Conservation (phyloP, 2,797 vertebrate species). For the Catostomus latipinnis region DNA sequence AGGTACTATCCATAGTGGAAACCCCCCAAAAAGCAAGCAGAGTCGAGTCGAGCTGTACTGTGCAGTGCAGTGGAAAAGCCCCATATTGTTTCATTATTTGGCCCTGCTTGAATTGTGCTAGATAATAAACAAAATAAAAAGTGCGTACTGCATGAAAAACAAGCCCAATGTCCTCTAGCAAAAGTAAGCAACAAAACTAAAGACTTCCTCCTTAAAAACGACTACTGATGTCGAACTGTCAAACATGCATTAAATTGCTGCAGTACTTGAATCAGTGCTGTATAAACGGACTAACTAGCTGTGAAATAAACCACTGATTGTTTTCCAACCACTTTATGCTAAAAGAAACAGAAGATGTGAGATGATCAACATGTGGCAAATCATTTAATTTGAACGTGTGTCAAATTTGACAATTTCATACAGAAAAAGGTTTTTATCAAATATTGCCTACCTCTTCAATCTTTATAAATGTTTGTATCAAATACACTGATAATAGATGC, state of each 20-base stretch:
- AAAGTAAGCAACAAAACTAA: constrained; percentile 20
- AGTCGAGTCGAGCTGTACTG: too few species aligned
- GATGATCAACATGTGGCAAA: constrained; percentile 6
- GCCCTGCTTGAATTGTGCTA: neutral
- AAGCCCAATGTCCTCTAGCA: constrained; percentile 12
- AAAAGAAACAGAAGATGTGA: constrained; percentile 20
- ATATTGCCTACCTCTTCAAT: too few species aligned
- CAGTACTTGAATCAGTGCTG: constrained; percentile 26
- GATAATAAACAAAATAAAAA: constrained; percentile 15
- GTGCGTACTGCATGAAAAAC: neutral
- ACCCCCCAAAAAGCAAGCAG: too few species aligned
- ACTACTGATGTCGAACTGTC: constrained; percentile 6
- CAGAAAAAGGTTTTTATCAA: too few species aligned
- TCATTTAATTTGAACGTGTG: constrained; percentile 14
- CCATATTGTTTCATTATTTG: constrained; percentile 6
- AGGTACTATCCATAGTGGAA: too few species aligned
- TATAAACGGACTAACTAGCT: constrained; percentile 27
- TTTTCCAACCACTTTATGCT: constrained; percentile 24
- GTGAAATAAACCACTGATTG: constrained; percentile 35
- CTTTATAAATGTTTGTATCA: too few species aligned
- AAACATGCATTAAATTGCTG: constrained; percentile 33
- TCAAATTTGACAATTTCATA: neutral
- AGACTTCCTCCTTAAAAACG: neutral
- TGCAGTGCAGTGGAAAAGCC: too few species aligned
- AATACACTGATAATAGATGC: too few species aligned